Evolutionary conservation across 2,888 invertebrate species (phyloP).

Genomic region (Yponomeuta cagnagella): DNA sequence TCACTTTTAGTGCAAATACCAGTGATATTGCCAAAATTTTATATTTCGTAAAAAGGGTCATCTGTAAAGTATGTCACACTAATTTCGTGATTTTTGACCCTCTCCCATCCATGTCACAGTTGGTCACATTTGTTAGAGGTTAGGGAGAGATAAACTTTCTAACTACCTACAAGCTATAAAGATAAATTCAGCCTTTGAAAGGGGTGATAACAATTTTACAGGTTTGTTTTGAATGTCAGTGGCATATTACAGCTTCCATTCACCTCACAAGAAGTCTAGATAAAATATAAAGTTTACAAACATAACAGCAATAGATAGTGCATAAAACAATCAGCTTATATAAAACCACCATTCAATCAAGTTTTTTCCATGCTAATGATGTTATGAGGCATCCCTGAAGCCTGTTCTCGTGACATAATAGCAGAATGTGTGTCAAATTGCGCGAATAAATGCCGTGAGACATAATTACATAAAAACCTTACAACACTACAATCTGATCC

Average conservation of each 20-base stretch:
- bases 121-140: no score
- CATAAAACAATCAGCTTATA: conserved; percentile 4
- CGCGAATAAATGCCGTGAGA: conserved; percentile 27
- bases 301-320: not conserved
- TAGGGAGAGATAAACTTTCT: not conserved
- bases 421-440: conserved; percentile 47
- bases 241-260: not conserved
- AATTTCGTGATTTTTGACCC: no score
- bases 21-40: no score
- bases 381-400: conserved; percentile 29
- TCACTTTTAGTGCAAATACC: no score
- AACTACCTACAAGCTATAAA: not conserved
- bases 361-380: conserved; percentile 19
- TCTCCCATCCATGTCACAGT: no score
- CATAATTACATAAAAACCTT: conserved; percentile 32
- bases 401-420: conserved; percentile 49
- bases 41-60: no score
- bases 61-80: no score
- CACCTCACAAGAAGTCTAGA: not conserved
- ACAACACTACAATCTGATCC: conserved; percentile 23
- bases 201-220: not conserved
- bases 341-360: conserved; percentile 19
- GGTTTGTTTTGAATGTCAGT: not conserved
- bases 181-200: not conserved
- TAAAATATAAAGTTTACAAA: not conserved